These are phyloP conservation scores for Tringa solitaria DNA, from an alignment of 2,113 vertebrate genomes.

Conservation along the genomic window DNA sequence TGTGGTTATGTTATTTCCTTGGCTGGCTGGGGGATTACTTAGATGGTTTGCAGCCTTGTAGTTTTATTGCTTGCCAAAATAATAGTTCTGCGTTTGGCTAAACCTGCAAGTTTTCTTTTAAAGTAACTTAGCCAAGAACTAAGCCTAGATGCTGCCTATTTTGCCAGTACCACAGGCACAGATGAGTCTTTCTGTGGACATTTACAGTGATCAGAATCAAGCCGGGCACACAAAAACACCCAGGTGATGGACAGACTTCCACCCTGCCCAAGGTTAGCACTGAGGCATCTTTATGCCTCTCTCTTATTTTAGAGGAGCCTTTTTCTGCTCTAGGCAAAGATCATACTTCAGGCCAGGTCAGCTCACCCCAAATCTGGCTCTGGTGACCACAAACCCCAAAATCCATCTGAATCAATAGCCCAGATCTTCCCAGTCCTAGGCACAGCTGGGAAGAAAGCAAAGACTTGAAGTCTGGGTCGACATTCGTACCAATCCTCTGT, in stretches of 20 bases:
- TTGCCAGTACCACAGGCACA: neutral
- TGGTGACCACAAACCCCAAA: neutral
- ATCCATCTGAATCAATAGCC: neutral
- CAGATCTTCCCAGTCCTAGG: neutral
- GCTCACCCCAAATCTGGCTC: neutral
- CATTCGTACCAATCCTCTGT: neutral
- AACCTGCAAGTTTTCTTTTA: neutral
- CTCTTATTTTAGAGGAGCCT: neutral
- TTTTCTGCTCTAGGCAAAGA: neutral
- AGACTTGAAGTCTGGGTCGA: neutral
- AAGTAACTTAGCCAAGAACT: neutral
- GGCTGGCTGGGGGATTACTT: neutral
- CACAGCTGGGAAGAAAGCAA: neutral
- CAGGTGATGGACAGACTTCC: neutral
- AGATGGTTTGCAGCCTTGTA: rapidly evolving
- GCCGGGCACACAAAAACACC: neutral
- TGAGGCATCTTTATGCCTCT: neutral
- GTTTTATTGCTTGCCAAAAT: neutral
- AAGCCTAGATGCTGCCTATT: neutral
- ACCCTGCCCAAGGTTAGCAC: neutral
- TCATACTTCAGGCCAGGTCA: neutral
- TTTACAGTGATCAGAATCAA: neutral
- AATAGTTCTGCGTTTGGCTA: neutral
- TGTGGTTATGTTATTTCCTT: neutral
- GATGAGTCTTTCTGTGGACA: neutral